These are phyloP conservation scores for Turritopsis rubra DNA, from an alignment of 30 jellyfish, hydroid and myxozoan genomes.

Conservation along the genomic window DNA sequence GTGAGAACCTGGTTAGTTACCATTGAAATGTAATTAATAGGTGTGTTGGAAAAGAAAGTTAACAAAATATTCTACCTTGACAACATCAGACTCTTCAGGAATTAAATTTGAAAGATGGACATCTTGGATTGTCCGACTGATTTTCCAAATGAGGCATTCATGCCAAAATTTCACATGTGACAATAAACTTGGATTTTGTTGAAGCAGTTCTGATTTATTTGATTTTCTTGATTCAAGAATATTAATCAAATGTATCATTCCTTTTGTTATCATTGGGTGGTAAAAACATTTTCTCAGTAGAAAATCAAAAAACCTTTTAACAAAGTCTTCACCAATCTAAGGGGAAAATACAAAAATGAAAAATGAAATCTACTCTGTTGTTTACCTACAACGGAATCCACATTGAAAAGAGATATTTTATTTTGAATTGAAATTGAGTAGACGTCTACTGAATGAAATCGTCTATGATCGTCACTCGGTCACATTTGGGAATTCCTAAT, in stretches of 20 bases:
- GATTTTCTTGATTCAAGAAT: not conserved
- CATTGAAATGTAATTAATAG: too few species aligned
- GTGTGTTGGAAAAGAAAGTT: not conserved
- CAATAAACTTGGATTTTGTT: not conserved
- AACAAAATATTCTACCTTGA: not conserved
- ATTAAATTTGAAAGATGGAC: not conserved
- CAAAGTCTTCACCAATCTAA: not conserved
- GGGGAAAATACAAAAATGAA: not conserved
- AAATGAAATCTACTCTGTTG: too few species aligned
- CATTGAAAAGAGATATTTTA: too few species aligned
- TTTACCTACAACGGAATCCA: too few species aligned
- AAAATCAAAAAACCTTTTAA: not conserved
- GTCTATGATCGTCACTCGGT: too few species aligned
- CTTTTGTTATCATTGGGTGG: not conserved
- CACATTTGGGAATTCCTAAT: too few species aligned
- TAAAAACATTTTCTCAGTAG: slow-evolving; percentile 3
- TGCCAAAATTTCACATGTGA: not conserved
- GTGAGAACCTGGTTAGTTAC: too few species aligned
- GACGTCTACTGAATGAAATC: too few species aligned
- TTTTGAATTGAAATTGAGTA: too few species aligned
- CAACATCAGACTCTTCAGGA: not conserved
- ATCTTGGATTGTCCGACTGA: not conserved
- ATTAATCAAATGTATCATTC: not conserved
- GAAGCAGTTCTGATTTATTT: not conserved
- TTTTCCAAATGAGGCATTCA: not conserved